These are phyloP conservation scores for Varecia variegata DNA, from an alignment of 2,797 vertebrate genomes.

Conservation along the genomic window DNA sequence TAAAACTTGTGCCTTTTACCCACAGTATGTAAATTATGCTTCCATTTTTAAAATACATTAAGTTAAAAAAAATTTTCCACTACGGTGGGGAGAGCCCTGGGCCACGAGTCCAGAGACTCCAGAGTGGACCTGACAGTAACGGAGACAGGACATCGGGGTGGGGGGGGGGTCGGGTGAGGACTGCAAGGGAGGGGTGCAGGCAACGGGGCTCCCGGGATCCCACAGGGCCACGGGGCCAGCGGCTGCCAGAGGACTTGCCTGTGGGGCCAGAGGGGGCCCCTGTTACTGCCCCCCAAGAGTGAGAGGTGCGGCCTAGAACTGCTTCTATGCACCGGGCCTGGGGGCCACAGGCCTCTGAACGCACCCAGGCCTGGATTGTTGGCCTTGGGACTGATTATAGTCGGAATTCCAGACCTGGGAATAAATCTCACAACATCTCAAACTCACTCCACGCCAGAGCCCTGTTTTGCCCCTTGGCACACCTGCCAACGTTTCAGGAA, in stretches of 20 bases:
- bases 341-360: not conserved
- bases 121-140: not conserved
- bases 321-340: fast-evolving
- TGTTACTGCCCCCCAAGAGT: too few relatives aligned
- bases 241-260: not conserved
- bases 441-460: not conserved
- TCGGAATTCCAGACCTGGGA: not conserved
- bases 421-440: not conserved
- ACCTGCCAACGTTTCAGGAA: not conserved
- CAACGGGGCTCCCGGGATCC: too few relatives aligned
- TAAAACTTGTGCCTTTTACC: not conserved
- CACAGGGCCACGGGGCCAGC: not conserved
- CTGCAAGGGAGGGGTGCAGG: not conserved
- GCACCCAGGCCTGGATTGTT: too few relatives aligned
- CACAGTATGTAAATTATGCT: not conserved
- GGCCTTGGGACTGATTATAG: not conserved
- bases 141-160: not conserved
- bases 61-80: not conserved
- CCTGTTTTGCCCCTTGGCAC: not conserved
- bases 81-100: not conserved
- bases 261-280: not conserved
- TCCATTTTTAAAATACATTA: not conserved
- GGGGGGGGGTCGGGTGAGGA: not conserved
- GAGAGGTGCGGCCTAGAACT: not conserved
- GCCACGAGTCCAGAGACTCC: not conserved